Conservation (phyloP, 1,140 invertebrate genomes). For the Drosophila orosa region DNA sequence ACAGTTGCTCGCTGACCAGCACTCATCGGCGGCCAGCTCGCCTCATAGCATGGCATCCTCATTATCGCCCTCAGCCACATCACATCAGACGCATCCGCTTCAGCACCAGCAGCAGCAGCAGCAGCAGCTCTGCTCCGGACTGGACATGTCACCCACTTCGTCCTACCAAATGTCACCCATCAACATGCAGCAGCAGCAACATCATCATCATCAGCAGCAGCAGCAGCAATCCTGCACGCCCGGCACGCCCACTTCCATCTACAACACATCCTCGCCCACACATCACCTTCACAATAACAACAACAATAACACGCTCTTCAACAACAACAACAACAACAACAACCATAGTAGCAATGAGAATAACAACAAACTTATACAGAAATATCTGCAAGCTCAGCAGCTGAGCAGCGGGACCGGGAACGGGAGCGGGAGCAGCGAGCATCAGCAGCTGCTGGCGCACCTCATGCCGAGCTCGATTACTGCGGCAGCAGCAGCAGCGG, state of each 20-base stretch:
- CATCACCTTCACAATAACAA: constrained; percentile 62
- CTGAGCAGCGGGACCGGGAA: constrained; percentile 53
- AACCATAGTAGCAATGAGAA: constrained; percentile 63
- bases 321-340: constrained; percentile 73
- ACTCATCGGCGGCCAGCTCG: constrained; percentile 68
- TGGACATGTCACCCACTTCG: constrained; percentile 71
- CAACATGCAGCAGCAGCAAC: constrained; percentile 71
- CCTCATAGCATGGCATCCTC: constrained; percentile 73
- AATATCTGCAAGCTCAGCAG: constrained; percentile 78
- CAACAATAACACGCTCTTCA: constrained; percentile 71
- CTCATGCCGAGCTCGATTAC: constrained; percentile 67
- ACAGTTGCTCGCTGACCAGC: constrained; percentile 48
- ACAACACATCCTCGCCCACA: constrained; percentile 69
- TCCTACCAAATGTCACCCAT: constrained; percentile 70
- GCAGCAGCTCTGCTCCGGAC: constrained; percentile 55
- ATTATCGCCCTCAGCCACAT: constrained; percentile 64
- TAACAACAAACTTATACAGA: constrained; percentile 78
- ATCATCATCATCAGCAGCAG: constrained; percentile 65
- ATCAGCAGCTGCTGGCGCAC: constrained; percentile 65
- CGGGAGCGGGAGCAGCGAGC: constrained; percentile 43
- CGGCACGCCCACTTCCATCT: constrained; percentile 68
- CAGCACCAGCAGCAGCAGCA: constrained; percentile 55
- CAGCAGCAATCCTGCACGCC: constrained; percentile 72
- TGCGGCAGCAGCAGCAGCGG: constrained; percentile 53
- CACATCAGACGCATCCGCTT: constrained; percentile 24